phyloP scores from a whole-genome alignment of 2,797 vertebrate species.

The Hippocampus kuda region DNA sequence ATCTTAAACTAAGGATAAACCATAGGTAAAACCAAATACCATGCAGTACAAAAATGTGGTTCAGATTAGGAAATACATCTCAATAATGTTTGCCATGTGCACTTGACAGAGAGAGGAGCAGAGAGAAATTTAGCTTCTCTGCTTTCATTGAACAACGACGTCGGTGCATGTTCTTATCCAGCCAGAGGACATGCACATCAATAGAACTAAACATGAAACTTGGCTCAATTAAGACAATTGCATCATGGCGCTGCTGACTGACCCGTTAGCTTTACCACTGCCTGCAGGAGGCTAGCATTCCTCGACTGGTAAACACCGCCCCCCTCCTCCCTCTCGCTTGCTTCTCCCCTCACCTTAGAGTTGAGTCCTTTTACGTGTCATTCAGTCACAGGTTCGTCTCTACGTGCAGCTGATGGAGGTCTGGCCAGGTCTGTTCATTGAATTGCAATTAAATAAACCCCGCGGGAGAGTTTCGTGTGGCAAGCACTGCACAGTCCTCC shows the following conservation, averaged over 20 bases:
- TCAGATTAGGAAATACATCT: background rate
- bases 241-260: slow-evolving; percentile 17
- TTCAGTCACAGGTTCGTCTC: slow-evolving; percentile 21
- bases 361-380: slow-evolving; percentile 20
- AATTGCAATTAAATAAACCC: background rate
- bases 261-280: slow-evolving; percentile 35
- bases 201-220: background rate
- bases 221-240: slow-evolving; percentile 14
- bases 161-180: background rate
- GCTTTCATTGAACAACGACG: slow-evolving; percentile 34
- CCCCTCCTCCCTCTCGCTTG: background rate
- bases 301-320: slow-evolving; percentile 26
- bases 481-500: background rate
- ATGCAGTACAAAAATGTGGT: background rate
- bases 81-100: slow-evolving; percentile 48
- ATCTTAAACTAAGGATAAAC: background rate
- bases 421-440: background rate
- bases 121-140: slow-evolving; percentile 30
- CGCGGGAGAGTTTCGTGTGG: background rate
- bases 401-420: background rate
- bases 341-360: slow-evolving; percentile 43
- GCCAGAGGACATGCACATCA: background rate
- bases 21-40: background rate
- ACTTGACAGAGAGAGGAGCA: slow-evolving; percentile 42
- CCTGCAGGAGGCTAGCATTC: slow-evolving; percentile 29